Evolutionary conservation across 2,113 vertebrate genomes (phyloP).

Genomic region (Micromys minutus): DNA sequence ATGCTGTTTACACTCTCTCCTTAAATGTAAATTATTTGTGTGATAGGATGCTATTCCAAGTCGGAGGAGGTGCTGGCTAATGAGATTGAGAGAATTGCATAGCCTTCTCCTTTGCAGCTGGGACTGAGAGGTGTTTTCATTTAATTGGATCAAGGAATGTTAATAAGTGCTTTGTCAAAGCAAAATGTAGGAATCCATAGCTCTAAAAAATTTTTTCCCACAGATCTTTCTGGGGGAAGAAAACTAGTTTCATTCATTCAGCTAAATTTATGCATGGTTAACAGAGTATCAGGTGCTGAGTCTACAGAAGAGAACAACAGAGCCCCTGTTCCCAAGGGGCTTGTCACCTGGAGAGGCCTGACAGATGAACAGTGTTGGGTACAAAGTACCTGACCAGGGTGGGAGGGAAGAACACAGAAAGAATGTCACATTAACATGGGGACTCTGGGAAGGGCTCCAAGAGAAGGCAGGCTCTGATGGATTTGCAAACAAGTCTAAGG

Average conservation of each 20-base stretch:
- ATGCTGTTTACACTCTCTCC: constrained; percentile 32
- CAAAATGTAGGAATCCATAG: background rate
- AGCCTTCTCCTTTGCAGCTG: constrained; percentile 30
- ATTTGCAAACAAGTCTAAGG: background rate
- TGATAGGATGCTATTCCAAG: constrained; percentile 48
- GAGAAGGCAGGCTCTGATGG: background rate
- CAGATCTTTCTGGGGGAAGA: constrained; percentile 16
- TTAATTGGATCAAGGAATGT: constrained; percentile 30
- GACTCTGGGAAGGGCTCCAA: background rate
- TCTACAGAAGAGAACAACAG: background rate
- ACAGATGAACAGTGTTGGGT: background rate
- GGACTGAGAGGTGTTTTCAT: constrained; percentile 23
- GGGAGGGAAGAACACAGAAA: background rate
- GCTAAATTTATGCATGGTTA: constrained; percentile 17
- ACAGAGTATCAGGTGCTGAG: background rate
- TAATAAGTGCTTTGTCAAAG: constrained; percentile 57
- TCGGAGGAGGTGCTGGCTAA: constrained; percentile 50
- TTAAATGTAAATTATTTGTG: constrained; percentile 56
- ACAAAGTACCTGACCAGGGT: too few relatives aligned
- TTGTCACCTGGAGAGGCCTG: background rate
- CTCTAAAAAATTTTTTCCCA: background rate
- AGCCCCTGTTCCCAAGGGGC: background rate
- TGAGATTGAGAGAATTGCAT: constrained; percentile 42
- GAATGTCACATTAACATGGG: background rate
- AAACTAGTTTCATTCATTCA: constrained; percentile 38